Percentiles rank a stretch among this genome's conserved stretches.
Conservation (phyloP, 2,113 vertebrate species). For the Sapajus apella region DNA sequence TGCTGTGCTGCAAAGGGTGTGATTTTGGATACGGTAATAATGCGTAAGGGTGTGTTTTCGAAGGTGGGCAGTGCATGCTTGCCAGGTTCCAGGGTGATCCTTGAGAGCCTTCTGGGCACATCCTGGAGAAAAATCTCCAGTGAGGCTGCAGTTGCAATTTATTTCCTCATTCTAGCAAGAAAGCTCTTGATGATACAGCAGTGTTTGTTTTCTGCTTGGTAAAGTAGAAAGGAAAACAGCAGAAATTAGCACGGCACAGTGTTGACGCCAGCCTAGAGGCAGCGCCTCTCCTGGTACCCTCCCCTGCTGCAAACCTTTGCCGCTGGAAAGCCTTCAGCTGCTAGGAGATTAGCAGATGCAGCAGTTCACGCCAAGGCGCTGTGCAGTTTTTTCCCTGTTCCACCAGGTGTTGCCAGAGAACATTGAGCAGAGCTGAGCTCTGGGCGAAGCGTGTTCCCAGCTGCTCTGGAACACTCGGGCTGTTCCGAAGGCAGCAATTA, state of each 20-base stretch:
- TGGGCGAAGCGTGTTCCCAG: conserved; percentile 41
- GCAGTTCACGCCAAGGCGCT: background rate
- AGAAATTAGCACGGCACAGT: background rate
- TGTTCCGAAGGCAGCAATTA: background rate
- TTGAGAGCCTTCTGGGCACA: background rate
- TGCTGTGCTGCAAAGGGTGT: background rate
- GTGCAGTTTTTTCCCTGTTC: conserved; percentile 86
- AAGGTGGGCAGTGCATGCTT: background rate
- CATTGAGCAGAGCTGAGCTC: conserved; percentile 79
- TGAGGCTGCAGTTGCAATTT: background rate
- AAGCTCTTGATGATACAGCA: background rate
- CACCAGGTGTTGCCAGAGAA: conserved; percentile 93
- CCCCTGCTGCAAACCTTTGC: background rate
- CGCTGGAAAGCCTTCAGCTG: background rate
- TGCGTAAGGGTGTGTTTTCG: background rate
- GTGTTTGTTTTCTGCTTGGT: background rate
- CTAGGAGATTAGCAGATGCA: background rate
- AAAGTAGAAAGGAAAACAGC: background rate
- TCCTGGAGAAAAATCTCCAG: background rate
- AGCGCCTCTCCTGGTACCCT: background rate
- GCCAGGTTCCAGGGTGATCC: background rate
- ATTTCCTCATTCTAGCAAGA: background rate
- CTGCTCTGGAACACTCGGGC: conserved; percentile 48
- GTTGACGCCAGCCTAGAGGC: background rate
- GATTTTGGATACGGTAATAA: background rate